These are phyloP conservation scores for Pantherophis guttatus DNA, from an alignment of 2,113 vertebrate genomes.

Conservation along the genomic window DNA sequence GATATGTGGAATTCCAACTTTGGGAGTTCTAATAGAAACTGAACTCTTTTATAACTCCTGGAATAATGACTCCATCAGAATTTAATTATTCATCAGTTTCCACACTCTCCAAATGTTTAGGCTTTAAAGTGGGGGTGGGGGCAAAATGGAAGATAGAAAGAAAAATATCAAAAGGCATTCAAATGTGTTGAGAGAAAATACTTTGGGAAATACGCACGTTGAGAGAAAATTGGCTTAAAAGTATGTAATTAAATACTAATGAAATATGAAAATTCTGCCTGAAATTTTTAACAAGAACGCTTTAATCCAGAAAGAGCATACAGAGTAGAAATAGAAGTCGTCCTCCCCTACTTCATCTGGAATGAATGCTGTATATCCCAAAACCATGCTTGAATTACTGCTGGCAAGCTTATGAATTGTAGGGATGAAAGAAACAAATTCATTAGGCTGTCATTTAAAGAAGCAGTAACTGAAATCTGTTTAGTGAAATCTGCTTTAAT, in stretches of 20 bases:
- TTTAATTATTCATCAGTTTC: neutral
- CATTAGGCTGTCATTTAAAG: constrained; percentile 16
- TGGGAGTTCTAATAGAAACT: neutral
- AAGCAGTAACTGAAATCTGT: constrained; percentile 13
- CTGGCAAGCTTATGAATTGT: constrained; percentile 10
- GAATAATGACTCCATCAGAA: neutral
- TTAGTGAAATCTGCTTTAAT: constrained; percentile 8
- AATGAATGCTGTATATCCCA: neutral
- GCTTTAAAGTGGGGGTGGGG: neutral
- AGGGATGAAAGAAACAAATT: neutral
- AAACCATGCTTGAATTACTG: neutral
- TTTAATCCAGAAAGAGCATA: neutral
- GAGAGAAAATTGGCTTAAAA: neutral
- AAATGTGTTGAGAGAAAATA: neutral
- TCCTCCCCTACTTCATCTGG: no score
- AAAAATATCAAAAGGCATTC: neutral
- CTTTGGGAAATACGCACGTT: neutral
- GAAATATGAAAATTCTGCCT: neutral
- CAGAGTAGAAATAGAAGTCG: neutral
- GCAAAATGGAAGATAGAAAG: neutral
- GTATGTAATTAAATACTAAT: neutral
- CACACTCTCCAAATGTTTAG: neutral
- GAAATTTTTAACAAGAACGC: no score
- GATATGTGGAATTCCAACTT: neutral
- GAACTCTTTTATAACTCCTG: neutral